Evolutionary conservation across 2,113 vertebrate genomes (phyloP).

Genomic region (Apaloderma vittatum): DNA sequence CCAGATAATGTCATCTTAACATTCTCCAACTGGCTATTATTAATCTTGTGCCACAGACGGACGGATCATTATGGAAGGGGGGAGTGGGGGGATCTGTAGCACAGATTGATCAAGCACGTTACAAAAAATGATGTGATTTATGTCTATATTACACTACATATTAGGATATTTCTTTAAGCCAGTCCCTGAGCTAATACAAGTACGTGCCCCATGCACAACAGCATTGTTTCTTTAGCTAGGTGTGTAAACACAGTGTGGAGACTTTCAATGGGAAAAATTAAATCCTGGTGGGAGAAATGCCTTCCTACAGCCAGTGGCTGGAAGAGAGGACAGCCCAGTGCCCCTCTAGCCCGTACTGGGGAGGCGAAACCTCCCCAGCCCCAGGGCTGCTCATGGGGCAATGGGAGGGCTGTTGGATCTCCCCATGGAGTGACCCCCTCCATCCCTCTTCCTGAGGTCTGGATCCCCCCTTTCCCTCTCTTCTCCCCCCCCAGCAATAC

Average conservation of each 20-base stretch:
- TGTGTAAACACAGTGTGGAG: neutral
- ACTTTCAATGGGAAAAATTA: accelerated
- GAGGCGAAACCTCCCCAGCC: neutral
- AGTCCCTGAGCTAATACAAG: neutral
- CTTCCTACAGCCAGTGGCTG: neutral
- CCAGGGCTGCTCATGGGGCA: neutral
- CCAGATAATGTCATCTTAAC: neutral
- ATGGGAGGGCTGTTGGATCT: accelerated
- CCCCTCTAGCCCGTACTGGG: neutral
- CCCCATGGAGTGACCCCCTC: neutral
- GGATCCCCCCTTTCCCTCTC: neutral
- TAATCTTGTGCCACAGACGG: neutral
- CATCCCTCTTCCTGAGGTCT: neutral
- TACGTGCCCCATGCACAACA: accelerated
- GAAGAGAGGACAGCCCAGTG: neutral
- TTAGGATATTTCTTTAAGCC: neutral
- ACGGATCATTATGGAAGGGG: neutral
- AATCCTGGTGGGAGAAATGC: neutral
- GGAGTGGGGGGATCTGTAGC: neutral
- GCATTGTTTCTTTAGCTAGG: neutral
- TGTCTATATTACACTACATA: neutral
- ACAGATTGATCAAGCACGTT: neutral
- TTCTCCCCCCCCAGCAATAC: neutral
- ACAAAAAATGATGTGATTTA: neutral
- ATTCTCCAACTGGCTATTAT: neutral